Evolutionary conservation across 1,140 invertebrate genomes (phyloP).

Genomic region (Drosophila jambulina): DNA sequence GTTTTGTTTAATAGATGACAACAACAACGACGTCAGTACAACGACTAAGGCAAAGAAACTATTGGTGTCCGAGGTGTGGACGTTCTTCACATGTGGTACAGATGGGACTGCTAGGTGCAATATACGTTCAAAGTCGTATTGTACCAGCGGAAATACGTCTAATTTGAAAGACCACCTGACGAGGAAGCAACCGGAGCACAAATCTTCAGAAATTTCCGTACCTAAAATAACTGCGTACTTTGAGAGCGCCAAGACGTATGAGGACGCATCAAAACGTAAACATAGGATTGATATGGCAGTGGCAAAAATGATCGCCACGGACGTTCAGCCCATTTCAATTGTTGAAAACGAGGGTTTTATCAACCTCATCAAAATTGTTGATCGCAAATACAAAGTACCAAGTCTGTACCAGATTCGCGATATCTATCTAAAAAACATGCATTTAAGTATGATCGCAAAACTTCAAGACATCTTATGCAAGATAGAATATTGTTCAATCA

Average conservation of each 20-base stretch:
- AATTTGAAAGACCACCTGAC: too few relatives aligned
- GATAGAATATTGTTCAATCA: constrained; percentile 3
- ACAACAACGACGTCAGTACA: constrained; percentile 9
- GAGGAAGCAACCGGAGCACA: not conserved
- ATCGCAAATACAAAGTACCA: not conserved
- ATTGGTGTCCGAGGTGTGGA: too few relatives aligned
- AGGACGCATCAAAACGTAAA: not conserved
- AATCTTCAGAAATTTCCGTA: not conserved
- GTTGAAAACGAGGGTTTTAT: constrained; percentile 9
- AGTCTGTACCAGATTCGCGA: not conserved
- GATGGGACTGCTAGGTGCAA: too few relatives aligned
- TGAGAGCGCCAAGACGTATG: not conserved
- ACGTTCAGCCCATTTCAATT: not conserved
- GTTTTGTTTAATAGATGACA: constrained; percentile 10
- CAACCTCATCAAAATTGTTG: not conserved
- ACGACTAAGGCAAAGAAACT: not conserved
- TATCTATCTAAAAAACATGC: not conserved
- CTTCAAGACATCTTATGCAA: not conserved
- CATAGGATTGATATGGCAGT: not conserved
- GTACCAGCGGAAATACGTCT: too few relatives aligned
- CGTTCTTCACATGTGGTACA: too few relatives aligned
- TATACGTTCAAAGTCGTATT: too few relatives aligned
- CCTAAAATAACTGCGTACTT: not conserved
- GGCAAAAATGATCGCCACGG: too few relatives aligned
- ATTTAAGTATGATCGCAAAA: not conserved